Evolutionary conservation across 1,140 invertebrate genomes (phyloP).

Genomic region (Drosophila leontia): DNA sequence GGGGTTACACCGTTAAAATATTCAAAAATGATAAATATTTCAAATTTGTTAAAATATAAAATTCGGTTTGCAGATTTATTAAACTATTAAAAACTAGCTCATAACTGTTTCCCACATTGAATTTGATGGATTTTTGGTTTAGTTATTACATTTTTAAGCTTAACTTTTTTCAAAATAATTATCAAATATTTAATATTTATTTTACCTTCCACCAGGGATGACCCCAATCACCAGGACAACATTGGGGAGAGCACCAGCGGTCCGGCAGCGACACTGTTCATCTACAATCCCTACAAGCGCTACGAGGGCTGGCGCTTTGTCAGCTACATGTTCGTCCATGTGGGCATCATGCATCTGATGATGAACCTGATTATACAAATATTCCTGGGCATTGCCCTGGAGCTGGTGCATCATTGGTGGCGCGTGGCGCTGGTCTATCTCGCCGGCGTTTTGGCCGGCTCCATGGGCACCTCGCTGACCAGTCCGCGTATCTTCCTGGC

Average conservation of each 20-base stretch:
- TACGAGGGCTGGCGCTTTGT: conserved; percentile 96
- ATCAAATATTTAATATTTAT: no score
- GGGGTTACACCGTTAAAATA: not conserved
- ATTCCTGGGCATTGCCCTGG: conserved; percentile 95
- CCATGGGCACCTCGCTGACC: conserved; percentile 94
- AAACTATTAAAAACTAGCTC: no score
- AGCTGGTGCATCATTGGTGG: conserved; percentile 98
- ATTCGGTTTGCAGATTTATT: no score
- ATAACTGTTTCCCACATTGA: no score
- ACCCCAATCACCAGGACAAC: conserved; percentile 73
- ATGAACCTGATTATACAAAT: conserved; percentile 97
- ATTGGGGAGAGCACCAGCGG: conserved; percentile 87
- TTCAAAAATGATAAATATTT: not conserved
- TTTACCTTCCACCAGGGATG: conserved; percentile 55
- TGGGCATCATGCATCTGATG: conserved; percentile 94
- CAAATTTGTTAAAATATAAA: not conserved
- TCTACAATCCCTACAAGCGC: conserved; percentile 95
- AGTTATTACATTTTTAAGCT: no score
- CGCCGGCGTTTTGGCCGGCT: conserved; percentile 94
- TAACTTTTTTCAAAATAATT: no score
- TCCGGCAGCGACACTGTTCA: conserved; percentile 91
- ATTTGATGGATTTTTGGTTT: no score
- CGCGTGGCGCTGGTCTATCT: conserved; percentile 92
- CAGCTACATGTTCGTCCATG: conserved; percentile 98
- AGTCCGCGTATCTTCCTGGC: conserved; percentile 95